Conservation (phyloP, 2,113 vertebrate genomes). For the Sardina pilchardus region DNA sequence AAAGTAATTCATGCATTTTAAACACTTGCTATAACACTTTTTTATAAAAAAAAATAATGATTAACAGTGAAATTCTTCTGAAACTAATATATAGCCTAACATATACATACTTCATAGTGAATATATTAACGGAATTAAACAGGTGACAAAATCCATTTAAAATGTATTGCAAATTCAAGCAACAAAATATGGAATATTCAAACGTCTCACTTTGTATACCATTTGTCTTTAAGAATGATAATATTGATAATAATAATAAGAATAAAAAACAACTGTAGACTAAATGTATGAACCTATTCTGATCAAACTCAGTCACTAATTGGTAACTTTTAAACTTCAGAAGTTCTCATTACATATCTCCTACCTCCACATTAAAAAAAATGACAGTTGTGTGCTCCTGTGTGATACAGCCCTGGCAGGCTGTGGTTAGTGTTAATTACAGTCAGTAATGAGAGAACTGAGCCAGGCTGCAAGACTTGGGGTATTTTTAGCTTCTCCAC, state of each 20-base stretch:
- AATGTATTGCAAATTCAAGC: neutral
- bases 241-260: too few relatives aligned
- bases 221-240: neutral
- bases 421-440: conserved; percentile 73
- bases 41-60: too few relatives aligned
- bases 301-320: neutral
- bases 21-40: neutral
- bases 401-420: conserved; percentile 57
- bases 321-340: conserved; percentile 31
- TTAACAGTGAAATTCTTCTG: neutral
- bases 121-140: neutral
- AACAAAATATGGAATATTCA: neutral
- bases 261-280: neutral
- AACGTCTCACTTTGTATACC: neutral
- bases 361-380: conserved; percentile 53
- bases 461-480: conserved; percentile 64
- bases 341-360: conserved; percentile 57
- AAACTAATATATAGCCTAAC: neutral
- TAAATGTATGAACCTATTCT: neutral
- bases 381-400: conserved; percentile 60
- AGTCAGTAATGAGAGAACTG: conserved; percentile 69
- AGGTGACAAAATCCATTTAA: neutral
- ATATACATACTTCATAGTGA: too few relatives aligned
- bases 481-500: conserved; percentile 71
- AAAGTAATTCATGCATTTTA: too few relatives aligned